These are phyloP conservation scores for Emydoidea blandingii DNA, from an alignment of 2,797 vertebrate genomes.

Conservation along the genomic window DNA sequence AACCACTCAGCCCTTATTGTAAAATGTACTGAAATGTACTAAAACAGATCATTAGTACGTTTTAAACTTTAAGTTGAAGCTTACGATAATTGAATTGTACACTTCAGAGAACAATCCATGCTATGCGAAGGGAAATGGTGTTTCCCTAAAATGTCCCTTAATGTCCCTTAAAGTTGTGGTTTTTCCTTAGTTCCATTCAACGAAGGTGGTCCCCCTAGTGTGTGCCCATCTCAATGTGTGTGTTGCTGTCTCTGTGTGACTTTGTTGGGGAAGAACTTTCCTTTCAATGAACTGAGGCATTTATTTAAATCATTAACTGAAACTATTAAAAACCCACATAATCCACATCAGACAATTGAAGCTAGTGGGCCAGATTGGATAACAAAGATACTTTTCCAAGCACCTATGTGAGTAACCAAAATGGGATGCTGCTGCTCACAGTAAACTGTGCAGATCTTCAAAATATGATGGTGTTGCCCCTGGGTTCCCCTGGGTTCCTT, in stretches of 20 bases:
- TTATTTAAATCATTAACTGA: neutral
- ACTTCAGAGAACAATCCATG: too few relatives aligned
- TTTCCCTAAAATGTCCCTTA: too few relatives aligned
- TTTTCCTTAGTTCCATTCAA: too few relatives aligned
- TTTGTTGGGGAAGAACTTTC: neutral
- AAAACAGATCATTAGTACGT: neutral
- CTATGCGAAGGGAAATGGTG: too few relatives aligned
- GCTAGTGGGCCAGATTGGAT: neutral
- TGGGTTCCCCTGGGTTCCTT: neutral
- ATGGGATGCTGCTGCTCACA: neutral
- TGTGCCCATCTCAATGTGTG: too few relatives aligned
- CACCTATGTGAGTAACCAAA: neutral
- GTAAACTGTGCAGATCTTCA: neutral
- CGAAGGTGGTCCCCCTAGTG: too few relatives aligned
- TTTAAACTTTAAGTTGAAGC: too few relatives aligned
- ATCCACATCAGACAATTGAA: neutral
- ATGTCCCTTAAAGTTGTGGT: too few relatives aligned
- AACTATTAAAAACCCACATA: neutral
- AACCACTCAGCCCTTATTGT: neutral
- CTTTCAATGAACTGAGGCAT: neutral
- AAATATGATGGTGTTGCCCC: neutral
- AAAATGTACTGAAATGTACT: neutral
- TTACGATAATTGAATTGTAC: too few relatives aligned
- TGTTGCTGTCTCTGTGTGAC: neutral
- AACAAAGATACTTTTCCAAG: neutral